Base-by-base conservation (phyloP, 2,888 invertebrate species). In the Rhorus exstirpatorius region DNA sequence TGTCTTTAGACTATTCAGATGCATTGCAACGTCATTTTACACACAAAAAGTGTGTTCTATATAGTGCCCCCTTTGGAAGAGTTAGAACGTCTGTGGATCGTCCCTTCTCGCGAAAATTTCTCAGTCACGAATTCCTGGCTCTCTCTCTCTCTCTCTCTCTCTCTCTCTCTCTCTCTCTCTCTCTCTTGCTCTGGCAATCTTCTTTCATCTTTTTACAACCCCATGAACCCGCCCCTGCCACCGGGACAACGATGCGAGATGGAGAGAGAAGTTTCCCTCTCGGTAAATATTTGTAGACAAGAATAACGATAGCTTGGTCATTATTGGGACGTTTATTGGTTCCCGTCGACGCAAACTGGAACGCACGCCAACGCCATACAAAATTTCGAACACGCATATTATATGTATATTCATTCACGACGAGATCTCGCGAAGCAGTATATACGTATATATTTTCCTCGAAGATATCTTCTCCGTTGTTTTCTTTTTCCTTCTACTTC, bases 241-340 rank as follows among this genome's bases (percentile, higher is more conserved):
- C 71, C 41, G 26, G 35, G 51, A 71, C 55, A 68, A 46, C 49
- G 46, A 67, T 74, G 75, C 38, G 53, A 60, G 24, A 61, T 17
- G 7, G 8, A 21, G 24, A 41, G 65, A 35, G 68, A 44, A 77
- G 70, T 68, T 78, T 81, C 26, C 51, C 55, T 63, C 81, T 83
- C 84, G 86, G 85, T 87, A 89, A 89, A 90, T 89, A 88, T 88
- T 87, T 86, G 84, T 82, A 84, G 87, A 87, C 88, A 86, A 86
- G 86, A 86, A 89, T 86, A 87, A 88, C 86, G 85, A 75, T 65
- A 55, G 72, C 72, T 67, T 35, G 82, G 87, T 88, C 88, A 89
- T 89, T 89, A 90, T 89, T 86, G 88, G 85, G 88, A 89, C 89
- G 86, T 89, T 89, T 89, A 90, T 89, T 89, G 87, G 88, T 81